These are phyloP conservation scores for Vicugna pacos DNA, from an alignment of 2,113 vertebrate genomes.

Conservation along the genomic window DNA sequence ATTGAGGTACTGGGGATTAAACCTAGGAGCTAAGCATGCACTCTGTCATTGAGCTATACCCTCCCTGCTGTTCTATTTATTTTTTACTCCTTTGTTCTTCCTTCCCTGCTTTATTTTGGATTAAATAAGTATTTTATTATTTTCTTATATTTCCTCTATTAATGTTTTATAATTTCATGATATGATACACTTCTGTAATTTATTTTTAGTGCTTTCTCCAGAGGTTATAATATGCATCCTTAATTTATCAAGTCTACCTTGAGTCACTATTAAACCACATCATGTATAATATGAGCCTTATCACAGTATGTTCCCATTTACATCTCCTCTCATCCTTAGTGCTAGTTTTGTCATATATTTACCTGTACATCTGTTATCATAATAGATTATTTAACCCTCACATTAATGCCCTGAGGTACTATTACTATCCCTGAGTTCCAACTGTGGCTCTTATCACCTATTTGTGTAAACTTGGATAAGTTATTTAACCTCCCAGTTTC, in stretches of 20 bases:
- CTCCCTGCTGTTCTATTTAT: not conserved
- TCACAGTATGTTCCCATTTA: not conserved
- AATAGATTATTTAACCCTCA: not conserved
- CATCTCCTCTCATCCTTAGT: not conserved
- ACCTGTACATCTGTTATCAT: not conserved
- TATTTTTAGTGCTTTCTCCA: not conserved
- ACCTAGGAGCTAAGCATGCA: no score
- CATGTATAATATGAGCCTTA: not conserved
- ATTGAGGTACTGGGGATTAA: no score
- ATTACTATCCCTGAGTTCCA: not conserved
- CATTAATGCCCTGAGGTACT: not conserved
- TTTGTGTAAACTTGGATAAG: not conserved
- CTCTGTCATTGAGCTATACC: no score
- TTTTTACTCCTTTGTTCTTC: not conserved
- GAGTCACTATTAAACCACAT: not conserved
- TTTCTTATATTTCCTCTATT: not conserved
- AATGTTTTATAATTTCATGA: not conserved
- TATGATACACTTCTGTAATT: not conserved
- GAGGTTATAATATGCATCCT: not conserved
- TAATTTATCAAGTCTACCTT: not conserved
- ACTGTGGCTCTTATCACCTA: not conserved
- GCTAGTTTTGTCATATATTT: not conserved
- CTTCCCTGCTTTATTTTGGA: constrained; percentile 1
- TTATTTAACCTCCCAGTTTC: not conserved
- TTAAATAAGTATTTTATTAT: not conserved